Evolutionary conservation across 2,113 vertebrate species (phyloP).

Genomic region (Meleagris gallopavo): DNA sequence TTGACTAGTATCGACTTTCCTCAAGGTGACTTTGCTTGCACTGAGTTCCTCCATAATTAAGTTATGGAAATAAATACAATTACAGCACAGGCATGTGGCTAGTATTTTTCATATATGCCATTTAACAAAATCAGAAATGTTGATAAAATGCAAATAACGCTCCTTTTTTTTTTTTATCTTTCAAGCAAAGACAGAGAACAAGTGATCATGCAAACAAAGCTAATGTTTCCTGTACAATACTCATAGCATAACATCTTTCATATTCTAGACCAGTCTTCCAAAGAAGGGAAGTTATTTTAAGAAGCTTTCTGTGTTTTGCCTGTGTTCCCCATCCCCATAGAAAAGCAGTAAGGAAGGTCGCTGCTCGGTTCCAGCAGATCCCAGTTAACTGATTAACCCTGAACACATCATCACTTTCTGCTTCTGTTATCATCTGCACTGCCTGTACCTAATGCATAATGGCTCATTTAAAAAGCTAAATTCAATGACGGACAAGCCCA

Average conservation of each 20-base stretch:
- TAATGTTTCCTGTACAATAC: background rate
- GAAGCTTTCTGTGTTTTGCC: background rate
- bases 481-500: background rate
- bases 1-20: background rate
- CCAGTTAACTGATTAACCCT: background rate
- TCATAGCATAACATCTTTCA: accelerated
- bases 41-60: background rate
- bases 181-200: background rate
- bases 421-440: background rate
- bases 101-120: background rate
- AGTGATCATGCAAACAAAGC: background rate
- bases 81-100: background rate
- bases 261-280: background rate
- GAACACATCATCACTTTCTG: background rate
- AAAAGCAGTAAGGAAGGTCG: background rate
- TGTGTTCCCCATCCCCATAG: background rate
- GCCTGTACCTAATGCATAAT: accelerated
- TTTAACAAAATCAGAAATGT: background rate
- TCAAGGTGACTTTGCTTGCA: background rate
- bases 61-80: background rate
- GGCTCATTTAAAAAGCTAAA: background rate
- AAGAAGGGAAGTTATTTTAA: background rate
- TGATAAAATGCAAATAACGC: background rate
- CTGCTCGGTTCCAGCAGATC: background rate
- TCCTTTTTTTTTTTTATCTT: background rate